A percentile compares a stretch with the other conserved stretches of the same genome.
Conservation (phyloP, 2,888 invertebrate genomes). For the Platypus cylindrus region DNA sequence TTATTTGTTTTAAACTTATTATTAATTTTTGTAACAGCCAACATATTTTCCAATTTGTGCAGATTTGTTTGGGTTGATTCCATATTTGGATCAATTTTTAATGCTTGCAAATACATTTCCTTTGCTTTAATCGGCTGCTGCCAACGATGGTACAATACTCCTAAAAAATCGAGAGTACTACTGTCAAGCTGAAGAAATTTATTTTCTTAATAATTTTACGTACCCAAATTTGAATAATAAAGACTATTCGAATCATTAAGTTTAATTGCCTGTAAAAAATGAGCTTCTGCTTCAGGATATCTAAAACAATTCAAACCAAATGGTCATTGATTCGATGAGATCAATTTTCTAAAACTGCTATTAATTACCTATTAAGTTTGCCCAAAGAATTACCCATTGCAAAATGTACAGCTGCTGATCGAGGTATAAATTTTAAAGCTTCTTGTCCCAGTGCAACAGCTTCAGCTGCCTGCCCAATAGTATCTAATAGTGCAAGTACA, state of each 20-base stretch:
- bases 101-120: slow-evolving; percentile 59
- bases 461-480: slow-evolving; percentile 41
- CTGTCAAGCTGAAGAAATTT: neutral
- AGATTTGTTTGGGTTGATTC: slow-evolving; percentile 60
- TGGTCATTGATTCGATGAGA: neutral
- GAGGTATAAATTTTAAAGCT: slow-evolving; percentile 58
- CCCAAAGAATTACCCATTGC: slow-evolving; percentile 82
- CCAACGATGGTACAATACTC: slow-evolving; percentile 89
- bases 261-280: slow-evolving; percentile 65
- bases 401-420: slow-evolving; percentile 69
- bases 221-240: slow-evolving; percentile 83
- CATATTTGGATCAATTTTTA: slow-evolving; percentile 57
- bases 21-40: neutral
- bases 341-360: slow-evolving; percentile 34
- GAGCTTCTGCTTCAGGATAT: slow-evolving; percentile 66
- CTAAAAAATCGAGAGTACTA: slow-evolving; percentile 35
- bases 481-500: slow-evolving; percentile 71
- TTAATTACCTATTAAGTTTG: slow-evolving; percentile 37
- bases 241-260: slow-evolving; percentile 55
- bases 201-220: slow-evolving; percentile 16
- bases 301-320: slow-evolving; percentile 18
- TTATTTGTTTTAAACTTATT: no score
- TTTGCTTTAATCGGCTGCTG: slow-evolving; percentile 62
- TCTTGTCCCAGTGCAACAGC: slow-evolving; percentile 52
- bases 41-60: slow-evolving; percentile 30